Evolutionary conservation across 2,797 vertebrate species (phyloP).

Genomic region (Chelon auratus): DNA sequence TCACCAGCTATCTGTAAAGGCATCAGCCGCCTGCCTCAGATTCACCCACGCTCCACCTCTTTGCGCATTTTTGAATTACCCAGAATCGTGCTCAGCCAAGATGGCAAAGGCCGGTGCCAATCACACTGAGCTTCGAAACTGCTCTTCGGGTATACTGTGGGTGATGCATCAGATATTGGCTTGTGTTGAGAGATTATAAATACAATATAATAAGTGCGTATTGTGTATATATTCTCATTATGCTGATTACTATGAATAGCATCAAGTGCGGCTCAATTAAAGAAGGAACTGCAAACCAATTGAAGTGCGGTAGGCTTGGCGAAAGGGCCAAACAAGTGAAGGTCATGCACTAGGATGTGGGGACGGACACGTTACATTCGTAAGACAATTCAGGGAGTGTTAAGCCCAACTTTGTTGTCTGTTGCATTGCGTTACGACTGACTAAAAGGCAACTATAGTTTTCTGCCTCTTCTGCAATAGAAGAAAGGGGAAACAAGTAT

Average conservation of each 20-base stretch:
- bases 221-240: too few relatives aligned
- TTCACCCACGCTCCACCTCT: too few relatives aligned
- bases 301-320: not conserved
- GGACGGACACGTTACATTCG: slow-evolving; percentile 9
- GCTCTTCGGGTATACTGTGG: too few relatives aligned
- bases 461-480: slow-evolving; percentile 27
- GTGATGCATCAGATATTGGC: too few relatives aligned
- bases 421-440: slow-evolving; percentile 20
- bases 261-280: slow-evolving; percentile 27
- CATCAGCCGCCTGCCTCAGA: too few relatives aligned
- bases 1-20: too few relatives aligned
- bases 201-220: too few relatives aligned
- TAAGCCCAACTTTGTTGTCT: slow-evolving; percentile 9
- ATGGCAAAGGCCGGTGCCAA: too few relatives aligned
- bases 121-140: too few relatives aligned
- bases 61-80: too few relatives aligned
- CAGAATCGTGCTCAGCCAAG: too few relatives aligned
- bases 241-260: not conserved
- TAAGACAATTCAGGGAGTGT: not conserved
- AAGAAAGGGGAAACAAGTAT: slow-evolving; percentile 37
- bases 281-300: not conserved
- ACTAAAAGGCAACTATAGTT: slow-evolving; percentile 37
- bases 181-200: too few relatives aligned
- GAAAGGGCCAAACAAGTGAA: not conserved
- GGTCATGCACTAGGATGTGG: not conserved